A percentile compares a stretch with the other conserved stretches of the same genome.
Evolutionary conservation across 2,888 invertebrate genomes (phyloP).

Genomic region (Mimachlamys varia): DNA sequence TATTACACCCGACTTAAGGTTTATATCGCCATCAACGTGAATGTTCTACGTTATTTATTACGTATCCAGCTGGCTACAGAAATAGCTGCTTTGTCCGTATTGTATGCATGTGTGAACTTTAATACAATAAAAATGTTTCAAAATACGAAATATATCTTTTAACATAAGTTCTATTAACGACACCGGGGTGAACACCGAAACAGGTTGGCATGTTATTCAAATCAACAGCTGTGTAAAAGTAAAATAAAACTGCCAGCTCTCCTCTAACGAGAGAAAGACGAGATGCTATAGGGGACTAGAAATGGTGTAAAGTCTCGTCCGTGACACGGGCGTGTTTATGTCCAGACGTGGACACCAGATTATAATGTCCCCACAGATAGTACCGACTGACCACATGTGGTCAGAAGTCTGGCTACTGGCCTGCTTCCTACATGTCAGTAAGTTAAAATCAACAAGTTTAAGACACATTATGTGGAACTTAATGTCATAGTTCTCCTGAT

Average conservation of each 20-base stretch:
- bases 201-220: neutral
- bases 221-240: slow-evolving; percentile 25
- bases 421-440: neutral
- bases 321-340: neutral
- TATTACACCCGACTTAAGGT: neutral
- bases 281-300: neutral
- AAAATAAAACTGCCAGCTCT: neutral
- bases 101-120: neutral
- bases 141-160: neutral
- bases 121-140: neutral
- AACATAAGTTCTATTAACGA: neutral
- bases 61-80: neutral
- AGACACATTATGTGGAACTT: no score
- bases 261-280: neutral
- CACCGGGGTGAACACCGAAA: neutral
- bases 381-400: neutral
- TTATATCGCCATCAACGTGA: neutral
- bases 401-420: neutral
- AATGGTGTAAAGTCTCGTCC: neutral
- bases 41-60: neutral
- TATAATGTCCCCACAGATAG: neutral
- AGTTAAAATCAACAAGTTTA: neutral
- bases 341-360: neutral
- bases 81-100: neutral
- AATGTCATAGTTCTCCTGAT: neutral